Evolutionary conservation across 2,797 vertebrate species (phyloP).

Genomic region (Sandelia bainsii): DNA sequence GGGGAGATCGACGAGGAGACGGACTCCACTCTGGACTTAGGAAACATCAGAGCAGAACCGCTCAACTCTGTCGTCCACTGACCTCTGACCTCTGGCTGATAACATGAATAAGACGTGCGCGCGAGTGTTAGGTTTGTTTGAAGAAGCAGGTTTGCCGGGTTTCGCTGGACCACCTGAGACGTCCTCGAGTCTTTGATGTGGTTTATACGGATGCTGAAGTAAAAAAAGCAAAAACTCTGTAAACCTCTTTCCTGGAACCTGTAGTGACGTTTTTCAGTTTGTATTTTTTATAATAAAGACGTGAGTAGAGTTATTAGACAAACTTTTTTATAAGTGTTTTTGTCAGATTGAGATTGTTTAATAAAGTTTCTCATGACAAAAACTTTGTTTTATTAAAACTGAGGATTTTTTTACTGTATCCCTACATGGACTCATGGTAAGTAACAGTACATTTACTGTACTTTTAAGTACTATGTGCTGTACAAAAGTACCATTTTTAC

Average conservation of each 20-base stretch:
- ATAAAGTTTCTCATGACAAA: conserved; percentile 50
- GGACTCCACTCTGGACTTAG: conserved; percentile 95
- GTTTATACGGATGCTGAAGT: too few relatives aligned
- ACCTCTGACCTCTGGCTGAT: conserved; percentile 44
- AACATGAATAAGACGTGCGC: background rate
- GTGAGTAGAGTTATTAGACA: conserved; percentile 17
- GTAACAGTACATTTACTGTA: background rate
- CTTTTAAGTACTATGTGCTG: background rate
- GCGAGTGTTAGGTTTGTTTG: background rate
- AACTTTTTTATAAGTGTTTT: conserved; percentile 44
- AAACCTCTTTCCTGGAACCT: background rate
- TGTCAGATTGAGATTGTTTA: conserved; percentile 45
- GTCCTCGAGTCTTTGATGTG: background rate
- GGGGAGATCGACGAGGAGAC: conserved; percentile 99
- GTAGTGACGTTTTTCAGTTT: conserved; percentile 16
- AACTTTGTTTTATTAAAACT: background rate
- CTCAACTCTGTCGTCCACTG: conserved; percentile 97
- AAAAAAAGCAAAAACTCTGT: background rate
- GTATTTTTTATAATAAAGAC: conserved; percentile 63
- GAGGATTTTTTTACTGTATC: too few relatives aligned
- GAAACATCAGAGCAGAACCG: conserved; percentile 97
- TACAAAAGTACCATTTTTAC: too few relatives aligned
- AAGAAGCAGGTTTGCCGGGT: background rate
- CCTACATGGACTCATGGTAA: background rate
- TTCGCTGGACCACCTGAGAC: background rate